A percentile compares a stretch with the other conserved stretches of the same genome.
Conservation (phyloP, 2,113 vertebrate species). For the Muntiacus muntjak region DNA sequence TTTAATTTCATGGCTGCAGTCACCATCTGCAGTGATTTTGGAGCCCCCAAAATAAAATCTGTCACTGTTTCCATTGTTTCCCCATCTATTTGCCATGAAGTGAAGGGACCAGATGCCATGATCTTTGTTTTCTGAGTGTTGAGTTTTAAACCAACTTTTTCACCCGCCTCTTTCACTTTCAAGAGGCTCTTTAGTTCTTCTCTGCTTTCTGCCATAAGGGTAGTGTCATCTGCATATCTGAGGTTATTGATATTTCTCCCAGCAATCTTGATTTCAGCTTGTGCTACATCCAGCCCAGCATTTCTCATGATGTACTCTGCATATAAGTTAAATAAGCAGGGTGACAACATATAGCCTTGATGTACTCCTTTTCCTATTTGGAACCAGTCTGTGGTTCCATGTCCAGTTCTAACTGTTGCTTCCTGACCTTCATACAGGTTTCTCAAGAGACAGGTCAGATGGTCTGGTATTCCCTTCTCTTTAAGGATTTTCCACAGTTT, state of each 20-base stretch:
- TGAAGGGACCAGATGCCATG: not conserved
- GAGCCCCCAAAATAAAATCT: not conserved
- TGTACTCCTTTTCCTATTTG: not conserved
- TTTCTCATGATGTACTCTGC: not conserved
- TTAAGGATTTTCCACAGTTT: not conserved
- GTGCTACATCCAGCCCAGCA: accelerated
- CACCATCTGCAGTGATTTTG: not conserved
- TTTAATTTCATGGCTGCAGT: not conserved
- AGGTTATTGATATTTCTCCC: not conserved
- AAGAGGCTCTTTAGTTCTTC: not conserved
- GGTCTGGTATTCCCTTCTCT: not conserved
- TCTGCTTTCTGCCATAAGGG: not conserved
- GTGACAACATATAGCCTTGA: not conserved
- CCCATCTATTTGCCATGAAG: not conserved
- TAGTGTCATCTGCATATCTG: not conserved
- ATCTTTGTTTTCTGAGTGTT: not conserved
- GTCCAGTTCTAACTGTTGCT: not conserved
- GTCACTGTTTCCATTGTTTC: not conserved
- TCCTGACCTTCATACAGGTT: not conserved
- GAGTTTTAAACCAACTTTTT: not conserved
- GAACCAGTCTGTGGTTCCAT: not conserved
- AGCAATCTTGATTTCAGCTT: not conserved
- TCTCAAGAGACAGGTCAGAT: not conserved
- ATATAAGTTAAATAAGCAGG: not conserved
- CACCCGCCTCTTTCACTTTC: not conserved